These are phyloP conservation scores for Quadriops clusia DNA, from an alignment of 2,888 invertebrate species.

Conservation along the genomic window DNA sequence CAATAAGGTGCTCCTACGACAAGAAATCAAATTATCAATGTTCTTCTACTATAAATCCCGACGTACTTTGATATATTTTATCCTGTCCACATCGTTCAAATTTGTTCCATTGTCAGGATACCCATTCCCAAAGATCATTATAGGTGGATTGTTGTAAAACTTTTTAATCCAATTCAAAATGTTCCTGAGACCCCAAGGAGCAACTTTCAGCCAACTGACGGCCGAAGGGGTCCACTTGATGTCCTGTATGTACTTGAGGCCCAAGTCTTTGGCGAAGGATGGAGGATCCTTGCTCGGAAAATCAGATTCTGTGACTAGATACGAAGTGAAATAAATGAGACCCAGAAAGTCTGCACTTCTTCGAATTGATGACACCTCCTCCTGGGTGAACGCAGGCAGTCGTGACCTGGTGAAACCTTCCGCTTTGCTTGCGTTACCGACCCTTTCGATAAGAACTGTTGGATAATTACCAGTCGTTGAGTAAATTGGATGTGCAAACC, in stretches of 20 bases:
- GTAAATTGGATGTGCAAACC: constrained; percentile 55
- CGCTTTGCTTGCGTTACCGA: constrained; percentile 42
- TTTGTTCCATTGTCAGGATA: constrained; percentile 1
- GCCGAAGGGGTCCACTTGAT: too few species aligned
- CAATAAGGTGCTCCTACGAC: constrained; percentile 31
- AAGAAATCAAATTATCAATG: too few species aligned
- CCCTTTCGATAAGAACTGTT: constrained; percentile 43
- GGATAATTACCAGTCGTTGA: constrained; percentile 51
- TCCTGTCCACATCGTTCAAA: neutral
- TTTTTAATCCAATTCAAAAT: constrained; percentile 6
- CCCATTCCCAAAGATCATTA: constrained; percentile 12
- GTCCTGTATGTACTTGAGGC: too few species aligned
- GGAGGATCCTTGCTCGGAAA: too few species aligned
- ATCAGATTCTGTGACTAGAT: too few species aligned
- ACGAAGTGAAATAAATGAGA: constrained; percentile 57
- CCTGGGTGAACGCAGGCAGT: constrained; percentile 43
- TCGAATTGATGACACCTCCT: constrained; percentile 44
- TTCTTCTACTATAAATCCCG: too few species aligned
- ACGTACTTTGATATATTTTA: too few species aligned
- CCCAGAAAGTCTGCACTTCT: constrained; percentile 58
- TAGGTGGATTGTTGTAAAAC: constrained; percentile 8
- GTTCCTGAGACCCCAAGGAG: constrained; percentile 7
- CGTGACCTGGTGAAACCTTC: constrained; percentile 47
- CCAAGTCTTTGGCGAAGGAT: too few species aligned
- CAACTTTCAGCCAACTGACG: constrained; percentile 18